A percentile compares a stretch with the other conserved stretches of the same genome.
Conservation (phyloP, 2,888 invertebrate genomes). For the Bugula neritina region DNA sequence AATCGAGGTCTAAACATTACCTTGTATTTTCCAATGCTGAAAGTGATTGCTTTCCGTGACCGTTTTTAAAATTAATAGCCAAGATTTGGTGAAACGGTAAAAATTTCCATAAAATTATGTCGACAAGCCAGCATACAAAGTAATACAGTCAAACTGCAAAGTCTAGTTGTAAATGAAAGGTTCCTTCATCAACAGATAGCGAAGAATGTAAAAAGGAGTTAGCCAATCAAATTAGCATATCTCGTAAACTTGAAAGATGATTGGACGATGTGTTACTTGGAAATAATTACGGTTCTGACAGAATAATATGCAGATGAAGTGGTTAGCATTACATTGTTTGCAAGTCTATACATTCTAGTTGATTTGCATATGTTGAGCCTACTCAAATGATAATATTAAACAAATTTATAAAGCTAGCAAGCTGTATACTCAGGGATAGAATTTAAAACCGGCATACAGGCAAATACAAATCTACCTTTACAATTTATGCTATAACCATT, state of each 20-base stretch:
- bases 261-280: neutral
- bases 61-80: too few relatives aligned
- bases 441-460: too few relatives aligned
- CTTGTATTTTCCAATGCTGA: too few relatives aligned
- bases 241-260: slow-evolving; percentile 3
- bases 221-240: neutral
- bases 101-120: too few relatives aligned
- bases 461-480: too few relatives aligned
- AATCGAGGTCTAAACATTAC: too few relatives aligned
- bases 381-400: neutral
- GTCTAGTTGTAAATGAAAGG: neutral
- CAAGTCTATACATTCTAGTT: neutral
- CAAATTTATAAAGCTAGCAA: neutral
- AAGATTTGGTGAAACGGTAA: too few relatives aligned
- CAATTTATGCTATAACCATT: too few relatives aligned
- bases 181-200: neutral
- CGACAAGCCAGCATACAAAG: too few relatives aligned
- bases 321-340: neutral
- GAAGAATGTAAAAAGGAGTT: neutral
- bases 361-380: neutral
- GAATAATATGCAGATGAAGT: neutral
- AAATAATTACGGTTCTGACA: neutral
- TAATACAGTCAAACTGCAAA: too few relatives aligned
- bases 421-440: neutral
- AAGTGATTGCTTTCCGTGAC: too few relatives aligned